Conservation (phyloP, 2,888 invertebrate species). For the Erannis defoliaria region DNA sequence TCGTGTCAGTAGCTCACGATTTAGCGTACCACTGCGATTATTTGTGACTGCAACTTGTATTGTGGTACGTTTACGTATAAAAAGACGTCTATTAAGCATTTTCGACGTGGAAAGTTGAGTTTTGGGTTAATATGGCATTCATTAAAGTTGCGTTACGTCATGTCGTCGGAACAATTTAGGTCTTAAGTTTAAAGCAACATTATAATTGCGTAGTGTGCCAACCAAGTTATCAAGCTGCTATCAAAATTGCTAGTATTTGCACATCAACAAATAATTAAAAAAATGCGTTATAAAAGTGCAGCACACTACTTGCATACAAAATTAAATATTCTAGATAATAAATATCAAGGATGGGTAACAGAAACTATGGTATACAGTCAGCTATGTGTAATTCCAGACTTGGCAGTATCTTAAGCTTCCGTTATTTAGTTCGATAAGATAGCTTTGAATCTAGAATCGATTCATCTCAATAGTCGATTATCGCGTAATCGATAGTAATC, state of each 20-base stretch:
- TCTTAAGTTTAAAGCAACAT: not conserved
- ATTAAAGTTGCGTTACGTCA: not conserved
- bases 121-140: not conserved
- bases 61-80: slow-evolving; percentile 53
- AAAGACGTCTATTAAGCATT: slow-evolving; percentile 57
- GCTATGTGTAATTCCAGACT: slow-evolving; percentile 19
- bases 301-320: too few relatives aligned
- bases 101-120: too few relatives aligned
- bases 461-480: slow-evolving; percentile 38
- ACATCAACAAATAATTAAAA: too few relatives aligned
- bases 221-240: too few relatives aligned
- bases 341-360: not conserved
- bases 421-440: slow-evolving; percentile 34
- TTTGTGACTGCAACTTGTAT: slow-evolving; percentile 49
- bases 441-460: slow-evolving; percentile 33
- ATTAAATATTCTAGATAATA: not conserved
- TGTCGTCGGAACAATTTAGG: not conserved
- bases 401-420: slow-evolving; percentile 27
- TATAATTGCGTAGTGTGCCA: too few relatives aligned
- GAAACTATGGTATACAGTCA: slow-evolving; percentile 7
- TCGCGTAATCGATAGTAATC: slow-evolving; percentile 36
- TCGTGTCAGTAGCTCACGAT: slow-evolving; percentile 62
- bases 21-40: slow-evolving; percentile 47
- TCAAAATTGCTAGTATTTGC: too few relatives aligned
- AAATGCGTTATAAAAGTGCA: too few relatives aligned